A percentile compares a stretch with the other conserved stretches of the same genome.
These are phyloP conservation scores for Autographa gamma DNA, from an alignment of 2,888 invertebrate species.

Conservation along the genomic window DNA sequence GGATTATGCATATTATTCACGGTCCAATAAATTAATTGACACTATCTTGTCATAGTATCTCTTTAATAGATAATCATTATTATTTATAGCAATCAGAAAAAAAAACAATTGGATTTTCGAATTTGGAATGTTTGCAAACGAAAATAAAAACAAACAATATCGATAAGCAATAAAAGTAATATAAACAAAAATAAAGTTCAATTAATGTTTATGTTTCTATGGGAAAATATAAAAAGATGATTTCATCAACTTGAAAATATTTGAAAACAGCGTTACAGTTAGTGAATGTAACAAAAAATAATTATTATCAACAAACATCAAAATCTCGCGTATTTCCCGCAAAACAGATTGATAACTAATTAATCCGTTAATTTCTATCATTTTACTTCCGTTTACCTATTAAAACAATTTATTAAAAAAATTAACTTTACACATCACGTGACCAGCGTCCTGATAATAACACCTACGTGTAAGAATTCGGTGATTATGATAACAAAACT, in stretches of 20 bases:
- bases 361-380: neutral
- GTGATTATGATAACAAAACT: neutral
- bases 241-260: no score
- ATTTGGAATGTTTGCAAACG: neutral
- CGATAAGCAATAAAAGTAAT: neutral
- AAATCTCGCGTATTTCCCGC: no score
- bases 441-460: neutral
- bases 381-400: neutral
- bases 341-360: no score
- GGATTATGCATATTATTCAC: neutral
- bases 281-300: no score
- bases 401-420: neutral
- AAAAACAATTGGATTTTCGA: neutral
- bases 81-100: neutral
- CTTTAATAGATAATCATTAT: neutral
- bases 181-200: no score
- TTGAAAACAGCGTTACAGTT: no score
- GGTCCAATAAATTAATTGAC: constrained; percentile 1
- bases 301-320: no score
- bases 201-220: no score
- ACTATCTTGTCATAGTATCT: neutral
- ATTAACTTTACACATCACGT: neutral
- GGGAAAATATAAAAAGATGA: no score
- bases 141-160: neutral
- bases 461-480: neutral